Percentiles rank a stretch among this genome's conserved stretches.
phyloP scores from a whole-genome alignment of 2,113 vertebrate genomes.

The Octodon degus region DNA sequence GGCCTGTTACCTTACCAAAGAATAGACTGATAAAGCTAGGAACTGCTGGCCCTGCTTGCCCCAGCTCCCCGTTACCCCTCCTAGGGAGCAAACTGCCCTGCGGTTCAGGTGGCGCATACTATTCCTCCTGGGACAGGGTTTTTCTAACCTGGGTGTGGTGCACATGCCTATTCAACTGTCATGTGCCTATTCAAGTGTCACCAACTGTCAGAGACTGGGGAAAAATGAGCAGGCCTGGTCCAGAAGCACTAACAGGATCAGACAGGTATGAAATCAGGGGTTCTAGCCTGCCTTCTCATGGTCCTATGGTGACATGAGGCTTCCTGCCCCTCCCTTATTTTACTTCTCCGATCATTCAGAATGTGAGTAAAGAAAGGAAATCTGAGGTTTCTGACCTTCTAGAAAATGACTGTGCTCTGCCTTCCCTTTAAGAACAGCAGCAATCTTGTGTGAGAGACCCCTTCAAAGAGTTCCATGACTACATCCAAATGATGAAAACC shows the following conservation, averaged over 20 bases:
- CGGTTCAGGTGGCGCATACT: not conserved
- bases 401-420: not conserved
- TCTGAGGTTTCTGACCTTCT: not conserved
- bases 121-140: not conserved
- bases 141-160: not conserved
- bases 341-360: conserved; percentile 1
- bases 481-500: not conserved
- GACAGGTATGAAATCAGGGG: not conserved
- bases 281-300: not conserved
- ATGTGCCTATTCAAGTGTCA: not conserved
- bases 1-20: not conserved
- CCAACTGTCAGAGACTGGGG: not conserved
- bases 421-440: conserved; percentile 3
- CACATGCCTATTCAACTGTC: not conserved
- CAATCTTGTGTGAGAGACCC: not conserved
- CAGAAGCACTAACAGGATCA: not conserved
- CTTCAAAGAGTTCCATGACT: not conserved
- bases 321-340: not conserved
- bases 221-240: not conserved
- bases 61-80: not conserved
- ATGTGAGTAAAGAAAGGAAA: not conserved
- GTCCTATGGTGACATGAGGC: not conserved
- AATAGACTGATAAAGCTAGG: not conserved
- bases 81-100: not conserved
- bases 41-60: not conserved